Base-by-base conservation (phyloP, 1,140 invertebrate genomes). In the Leptinotarsa undecemlineata region DNA sequence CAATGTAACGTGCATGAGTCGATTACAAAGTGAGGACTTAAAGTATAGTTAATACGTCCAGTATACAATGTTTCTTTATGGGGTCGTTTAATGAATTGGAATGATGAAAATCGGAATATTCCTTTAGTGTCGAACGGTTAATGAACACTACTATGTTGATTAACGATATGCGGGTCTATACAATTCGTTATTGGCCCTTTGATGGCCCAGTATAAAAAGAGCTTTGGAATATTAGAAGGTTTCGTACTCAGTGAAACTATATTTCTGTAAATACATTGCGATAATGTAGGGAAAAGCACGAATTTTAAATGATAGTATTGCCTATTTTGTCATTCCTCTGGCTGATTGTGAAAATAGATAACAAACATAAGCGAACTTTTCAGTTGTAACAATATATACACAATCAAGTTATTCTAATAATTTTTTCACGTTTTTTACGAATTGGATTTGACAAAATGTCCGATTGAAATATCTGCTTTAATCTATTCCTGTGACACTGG, bases 141-240 rank as follows among this genome's bases (percentile, higher is more conserved):
- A 72, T 60, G 72, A 73, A 51, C 72, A 47, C 62, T 64, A 13
- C 26, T 20, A 68, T 33, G 71, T 72, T 74, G 70, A 77, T 77
- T 68, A 71, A 71, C 73, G 60, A 68, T 71, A 77, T 77, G 71
- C 69, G 70, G 73, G 73, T 73, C 70, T 73, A 68, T 47, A 71
- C 73, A 76, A 76, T 76, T 76, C 75, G 67, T 78, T 76, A 75
- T 76, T 74, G 71, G 71, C 63, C 73, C 74, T 76, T 75, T 78
- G 68, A 76, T 73, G 70, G 60, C 51, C 61, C 63, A 64, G 42
- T 71, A 72, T n/a, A 71, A 74, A 74, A 74, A 61, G 26, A 75
- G 62, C 73, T 48, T 75, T 71, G 69, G 73, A 42, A 42, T 42
- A 75, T 77, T 48, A 68, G 26, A 33, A 33, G 73, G 71, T 64